phyloP scores from a whole-genome alignment of 1,140 invertebrate species.

The Drosophila aff. region DNA sequence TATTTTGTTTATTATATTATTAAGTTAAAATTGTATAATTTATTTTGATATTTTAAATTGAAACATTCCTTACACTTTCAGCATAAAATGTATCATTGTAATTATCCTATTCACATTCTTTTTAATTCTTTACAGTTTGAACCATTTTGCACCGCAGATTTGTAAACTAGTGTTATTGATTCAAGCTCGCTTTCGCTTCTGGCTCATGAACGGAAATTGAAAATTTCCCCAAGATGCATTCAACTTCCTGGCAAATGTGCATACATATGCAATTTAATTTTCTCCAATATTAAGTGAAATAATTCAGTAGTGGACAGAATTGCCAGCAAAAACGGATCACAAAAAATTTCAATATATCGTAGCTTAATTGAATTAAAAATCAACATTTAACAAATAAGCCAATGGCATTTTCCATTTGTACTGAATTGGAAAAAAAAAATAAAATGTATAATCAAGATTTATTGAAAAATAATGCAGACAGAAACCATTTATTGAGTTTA shows the following conservation, averaged over 20 bases:
- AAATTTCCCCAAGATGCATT: constrained; percentile 41
- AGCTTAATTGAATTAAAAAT: background rate
- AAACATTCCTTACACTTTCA: too few relatives aligned
- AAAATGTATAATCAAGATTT: background rate
- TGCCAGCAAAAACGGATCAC: background rate
- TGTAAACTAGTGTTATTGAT: constrained; percentile 11
- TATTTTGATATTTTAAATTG: too few relatives aligned
- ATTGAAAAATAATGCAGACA: background rate
- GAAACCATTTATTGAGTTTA: background rate
- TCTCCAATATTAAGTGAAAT: constrained; percentile 7
- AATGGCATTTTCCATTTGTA: background rate
- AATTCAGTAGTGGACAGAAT: background rate
- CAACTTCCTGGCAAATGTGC: constrained; percentile 45
- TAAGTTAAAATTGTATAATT: too few relatives aligned
- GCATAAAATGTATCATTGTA: too few relatives aligned
- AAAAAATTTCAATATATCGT: too few relatives aligned
- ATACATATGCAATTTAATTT: constrained; percentile 35
- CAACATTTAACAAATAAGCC: background rate
- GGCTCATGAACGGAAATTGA: constrained; percentile 33
- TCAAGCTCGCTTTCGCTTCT: constrained; percentile 34
- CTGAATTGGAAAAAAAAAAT: background rate
- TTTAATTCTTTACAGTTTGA: too few relatives aligned
- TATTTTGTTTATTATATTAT: too few relatives aligned
- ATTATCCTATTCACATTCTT: too few relatives aligned
- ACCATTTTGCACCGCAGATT: too few relatives aligned